Percentiles rank a stretch among this genome's conserved stretches.
Evolutionary conservation across 2,113 vertebrate genomes (phyloP).

Genomic region (Geococcyx californianus): DNA sequence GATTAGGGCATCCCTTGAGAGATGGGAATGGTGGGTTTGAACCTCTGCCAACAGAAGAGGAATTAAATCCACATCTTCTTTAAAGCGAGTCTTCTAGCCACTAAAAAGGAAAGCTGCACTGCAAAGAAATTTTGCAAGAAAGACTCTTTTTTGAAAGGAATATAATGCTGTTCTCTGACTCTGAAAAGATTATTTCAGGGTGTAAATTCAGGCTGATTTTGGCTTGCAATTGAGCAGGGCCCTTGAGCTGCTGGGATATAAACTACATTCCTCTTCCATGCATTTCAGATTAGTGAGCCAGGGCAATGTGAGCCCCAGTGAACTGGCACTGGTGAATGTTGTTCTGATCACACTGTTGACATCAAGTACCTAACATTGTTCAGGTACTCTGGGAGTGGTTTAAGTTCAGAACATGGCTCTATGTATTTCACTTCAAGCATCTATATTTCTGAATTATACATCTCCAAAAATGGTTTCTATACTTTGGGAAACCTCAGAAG

Average conservation of each 20-base stretch:
- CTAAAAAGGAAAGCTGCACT: background rate
- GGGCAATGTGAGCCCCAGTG: background rate
- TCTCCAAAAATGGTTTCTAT: background rate
- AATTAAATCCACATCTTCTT: background rate
- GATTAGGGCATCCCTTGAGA: conserved; percentile 30
- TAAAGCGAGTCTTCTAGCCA: background rate
- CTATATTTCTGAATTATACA: background rate
- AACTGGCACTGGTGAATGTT: background rate
- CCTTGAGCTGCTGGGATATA: background rate
- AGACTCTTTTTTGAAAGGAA: background rate
- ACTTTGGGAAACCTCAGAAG: background rate
- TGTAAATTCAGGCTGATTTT: background rate
- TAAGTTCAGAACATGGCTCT: background rate
- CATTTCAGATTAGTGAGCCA: background rate
- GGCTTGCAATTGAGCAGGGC: background rate
- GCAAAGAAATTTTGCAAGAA: background rate
- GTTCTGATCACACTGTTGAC: background rate
- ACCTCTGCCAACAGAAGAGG: conserved; percentile 17
- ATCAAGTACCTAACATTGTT: background rate
- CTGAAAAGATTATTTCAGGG: background rate
- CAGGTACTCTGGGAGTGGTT: background rate
- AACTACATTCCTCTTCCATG: background rate
- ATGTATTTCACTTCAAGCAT: background rate
- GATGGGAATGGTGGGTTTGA: background rate
- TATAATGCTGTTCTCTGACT: background rate